A percentile compares a stretch with the other conserved stretches of the same genome.
Conservation (phyloP, 2,888 invertebrate species). For the Tenthredo notha region DNA sequence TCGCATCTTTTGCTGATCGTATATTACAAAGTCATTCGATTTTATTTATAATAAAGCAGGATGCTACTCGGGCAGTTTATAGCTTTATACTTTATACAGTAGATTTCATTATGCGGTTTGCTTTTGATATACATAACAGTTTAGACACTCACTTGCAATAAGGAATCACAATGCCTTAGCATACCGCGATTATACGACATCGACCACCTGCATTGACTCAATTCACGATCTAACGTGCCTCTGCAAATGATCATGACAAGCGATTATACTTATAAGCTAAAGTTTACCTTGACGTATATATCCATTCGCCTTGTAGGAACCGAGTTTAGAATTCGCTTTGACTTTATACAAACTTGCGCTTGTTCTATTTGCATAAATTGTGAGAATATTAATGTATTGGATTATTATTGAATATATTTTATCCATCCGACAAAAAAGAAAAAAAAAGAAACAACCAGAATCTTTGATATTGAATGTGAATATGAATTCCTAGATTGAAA, state of each 20-base stretch:
- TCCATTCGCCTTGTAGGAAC: conserved; percentile 24
- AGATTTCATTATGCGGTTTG: background rate
- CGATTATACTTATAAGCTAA: conserved; percentile 42
- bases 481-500: background rate
- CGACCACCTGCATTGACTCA: conserved; percentile 49
- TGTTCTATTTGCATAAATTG: conserved; percentile 39
- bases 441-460: background rate
- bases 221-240: conserved; percentile 29
- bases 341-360: background rate
- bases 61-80: background rate
- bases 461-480: background rate
- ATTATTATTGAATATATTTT: background rate
- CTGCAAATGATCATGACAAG: conserved; percentile 28
- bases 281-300: conserved; percentile 40
- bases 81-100: background rate
- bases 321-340: conserved; percentile 9
- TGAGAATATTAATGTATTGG: background rate
- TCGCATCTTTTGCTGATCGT: background rate
- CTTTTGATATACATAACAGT: background rate
- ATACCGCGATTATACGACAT: background rate
- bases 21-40: conserved; percentile 15
- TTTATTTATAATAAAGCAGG: background rate
- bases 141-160: background rate
- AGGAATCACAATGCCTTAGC: background rate
- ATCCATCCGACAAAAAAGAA: background rate